A percentile compares a stretch with the other conserved stretches of the same genome.
These are phyloP conservation scores for Ormyrus labotus DNA, from an alignment of 2,888 invertebrate genomes.

Conservation along the genomic window DNA sequence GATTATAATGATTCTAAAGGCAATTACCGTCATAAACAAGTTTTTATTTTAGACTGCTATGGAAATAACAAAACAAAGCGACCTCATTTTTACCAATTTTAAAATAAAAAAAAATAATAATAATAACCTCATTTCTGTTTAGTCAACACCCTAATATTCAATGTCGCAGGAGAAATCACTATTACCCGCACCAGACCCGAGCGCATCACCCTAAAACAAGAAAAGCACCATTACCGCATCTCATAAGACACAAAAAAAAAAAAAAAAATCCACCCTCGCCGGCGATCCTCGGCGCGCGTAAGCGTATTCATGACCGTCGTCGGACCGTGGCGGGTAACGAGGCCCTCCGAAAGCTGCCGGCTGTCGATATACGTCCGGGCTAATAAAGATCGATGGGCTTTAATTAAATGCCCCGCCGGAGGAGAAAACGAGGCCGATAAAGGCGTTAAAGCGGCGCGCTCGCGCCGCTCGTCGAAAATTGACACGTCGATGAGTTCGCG, in stretches of 20 bases:
- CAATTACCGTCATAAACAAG: too few relatives aligned
- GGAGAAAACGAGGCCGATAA: slow-evolving; percentile 38
- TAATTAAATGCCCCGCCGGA: slow-evolving; percentile 66
- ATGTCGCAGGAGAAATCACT: too few relatives aligned
- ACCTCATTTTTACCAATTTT: too few relatives aligned
- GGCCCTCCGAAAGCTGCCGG: background rate
- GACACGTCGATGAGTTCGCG: slow-evolving; percentile 58
- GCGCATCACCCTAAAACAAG: too few relatives aligned
- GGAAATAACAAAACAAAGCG: too few relatives aligned
- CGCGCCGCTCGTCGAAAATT: slow-evolving; percentile 19
- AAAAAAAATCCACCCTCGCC: slow-evolving; percentile 54
- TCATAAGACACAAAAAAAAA: background rate
- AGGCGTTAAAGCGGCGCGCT: background rate
- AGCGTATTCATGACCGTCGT: slow-evolving; percentile 69
- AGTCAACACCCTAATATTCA: too few relatives aligned
- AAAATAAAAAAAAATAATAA: too few relatives aligned
- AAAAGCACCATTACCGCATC: too few relatives aligned
- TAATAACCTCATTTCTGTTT: too few relatives aligned
- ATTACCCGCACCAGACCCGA: too few relatives aligned
- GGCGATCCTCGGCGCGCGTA: slow-evolving; percentile 58
- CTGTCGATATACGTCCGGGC: slow-evolving; percentile 37
- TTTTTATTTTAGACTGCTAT: too few relatives aligned
- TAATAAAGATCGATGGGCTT: slow-evolving; percentile 74
- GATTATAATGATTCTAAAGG: too few relatives aligned
- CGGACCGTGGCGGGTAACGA: background rate